Evolutionary conservation across 2,113 vertebrate genomes (phyloP).

Genomic region (Petromus typicus): DNA sequence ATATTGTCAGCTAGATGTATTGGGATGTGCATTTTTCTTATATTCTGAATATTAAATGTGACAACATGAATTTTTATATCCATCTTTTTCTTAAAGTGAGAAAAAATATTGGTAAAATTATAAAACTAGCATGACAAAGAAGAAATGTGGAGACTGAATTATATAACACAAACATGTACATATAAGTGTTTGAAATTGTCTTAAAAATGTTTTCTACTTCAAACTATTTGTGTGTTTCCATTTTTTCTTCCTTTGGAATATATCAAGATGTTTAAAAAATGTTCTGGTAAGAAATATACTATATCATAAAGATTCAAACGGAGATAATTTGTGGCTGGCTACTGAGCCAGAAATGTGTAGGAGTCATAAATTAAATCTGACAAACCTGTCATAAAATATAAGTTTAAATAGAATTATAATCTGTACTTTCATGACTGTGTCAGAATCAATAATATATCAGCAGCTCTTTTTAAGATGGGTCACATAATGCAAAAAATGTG

Average conservation of each 20-base stretch:
- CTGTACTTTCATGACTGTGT: conserved; percentile 87
- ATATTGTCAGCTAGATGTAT: background rate
- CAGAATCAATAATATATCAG: conserved; percentile 86
- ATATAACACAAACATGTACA: background rate
- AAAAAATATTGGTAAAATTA: conserved; percentile 53
- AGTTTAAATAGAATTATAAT: conserved; percentile 86
- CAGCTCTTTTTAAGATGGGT: conserved; percentile 72
- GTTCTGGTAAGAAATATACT: conserved; percentile 73
- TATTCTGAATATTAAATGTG: conserved; percentile 47
- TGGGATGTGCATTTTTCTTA: background rate
- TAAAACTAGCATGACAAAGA: conserved; percentile 32
- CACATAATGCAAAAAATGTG: conserved; percentile 70
- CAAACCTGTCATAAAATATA: conserved; percentile 87
- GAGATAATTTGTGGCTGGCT: conserved; percentile 84
- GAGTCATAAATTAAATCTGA: conserved; percentile 87
- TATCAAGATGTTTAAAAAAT: conserved; percentile 61
- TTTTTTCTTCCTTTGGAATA: background rate
- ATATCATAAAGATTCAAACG: conserved; percentile 80
- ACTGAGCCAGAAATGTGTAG: conserved; percentile 80
- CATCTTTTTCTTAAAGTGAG: conserved; percentile 39
- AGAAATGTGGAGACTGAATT: conserved; percentile 26
- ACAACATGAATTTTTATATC: background rate
- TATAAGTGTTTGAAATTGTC: background rate
- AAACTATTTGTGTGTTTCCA: conserved; percentile 20
- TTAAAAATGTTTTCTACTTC: conserved; percentile 57